Base-by-base conservation (phyloP, 2,797 vertebrate genomes). In the Helicolenus hilgendorfi region DNA sequence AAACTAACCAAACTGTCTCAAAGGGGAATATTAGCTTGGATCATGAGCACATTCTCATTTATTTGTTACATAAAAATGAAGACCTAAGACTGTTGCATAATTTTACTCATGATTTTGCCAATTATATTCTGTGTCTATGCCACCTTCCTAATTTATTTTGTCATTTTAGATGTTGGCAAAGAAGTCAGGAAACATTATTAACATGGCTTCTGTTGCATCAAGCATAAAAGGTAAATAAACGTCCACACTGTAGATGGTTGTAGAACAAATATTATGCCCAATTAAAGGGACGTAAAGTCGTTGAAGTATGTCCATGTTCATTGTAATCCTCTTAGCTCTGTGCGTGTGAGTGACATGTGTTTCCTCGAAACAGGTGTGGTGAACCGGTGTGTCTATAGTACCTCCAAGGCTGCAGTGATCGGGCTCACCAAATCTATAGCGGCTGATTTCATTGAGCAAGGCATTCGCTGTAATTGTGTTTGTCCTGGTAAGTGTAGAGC, bases 181-280 rank as follows among this genome's bases (percentile, higher is more conserved):
- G 87, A 99, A 98, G 89, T 98, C 98, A 35, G 99, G 98, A 85
- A 99, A 98, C 89, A 99, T 99, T 84, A 99, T 99, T 87, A 99
- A 99, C 93, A 99, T 99, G 98, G 97, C 98, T 62, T 99, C 98
- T 59, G 98, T 99, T 90, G 99, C 98, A 79, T 99, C 99, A 58
- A 99, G 98, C 93, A 98, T 99, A 89, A 99, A 99, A 98, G 98
- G 98, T 99, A 91, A 88, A 82, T 3, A 0, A 26, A 49, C 18
- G 4, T 72, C 35, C 9, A 26, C 33, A 36, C 11, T 67, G 9
- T 11, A 38, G 18, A 83, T 64, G 20, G 45, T 58, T 36, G 20
- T 11, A 71, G 11, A 82, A 67, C 38, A 60, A 53, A 78, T 72
- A 8, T 58, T 63, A 72, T 14, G 24, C 33, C 26, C 11, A 65